These are phyloP conservation scores for Drosophila pegasa DNA, from an alignment of 2,888 invertebrate genomes.

Conservation along the genomic window DNA sequence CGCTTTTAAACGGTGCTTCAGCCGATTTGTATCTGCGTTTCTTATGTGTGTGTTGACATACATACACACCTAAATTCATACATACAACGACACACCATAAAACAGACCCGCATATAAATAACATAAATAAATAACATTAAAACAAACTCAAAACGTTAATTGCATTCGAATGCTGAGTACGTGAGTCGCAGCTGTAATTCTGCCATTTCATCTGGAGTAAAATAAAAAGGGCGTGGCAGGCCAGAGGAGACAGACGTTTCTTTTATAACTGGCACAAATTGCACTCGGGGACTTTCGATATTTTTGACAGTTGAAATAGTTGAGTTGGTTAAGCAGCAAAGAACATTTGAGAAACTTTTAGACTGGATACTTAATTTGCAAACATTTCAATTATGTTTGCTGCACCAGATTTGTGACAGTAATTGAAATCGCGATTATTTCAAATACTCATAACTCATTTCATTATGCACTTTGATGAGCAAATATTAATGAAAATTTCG, in stretches of 20 bases:
- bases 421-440: not conserved
- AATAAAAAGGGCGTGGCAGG: constrained; percentile 49
- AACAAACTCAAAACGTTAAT: constrained; percentile 67
- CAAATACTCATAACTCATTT: not conserved
- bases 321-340: not conserved
- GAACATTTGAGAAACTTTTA: not conserved
- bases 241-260: constrained; percentile 15
- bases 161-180: constrained; percentile 61
- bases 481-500: constrained; percentile 1
- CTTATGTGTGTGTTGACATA: not conserved
- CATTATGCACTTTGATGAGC: not conserved
- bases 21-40: constrained; percentile 47
- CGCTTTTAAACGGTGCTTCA: constrained; percentile 65
- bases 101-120: constrained; percentile 53
- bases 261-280: constrained; percentile 35
- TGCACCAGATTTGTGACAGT: not conserved
- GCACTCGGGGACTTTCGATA: constrained; percentile 13
- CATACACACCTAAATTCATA: not conserved
- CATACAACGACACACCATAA: constrained; percentile 52
- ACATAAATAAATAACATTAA: constrained; percentile 69
- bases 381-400: not conserved
- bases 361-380: not conserved
- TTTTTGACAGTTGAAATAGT: constrained; percentile 9
- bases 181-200: constrained; percentile 52
- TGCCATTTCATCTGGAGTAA: constrained; percentile 11